Conservation (phyloP, 2,888 invertebrate species). For the Unio pictorum region DNA sequence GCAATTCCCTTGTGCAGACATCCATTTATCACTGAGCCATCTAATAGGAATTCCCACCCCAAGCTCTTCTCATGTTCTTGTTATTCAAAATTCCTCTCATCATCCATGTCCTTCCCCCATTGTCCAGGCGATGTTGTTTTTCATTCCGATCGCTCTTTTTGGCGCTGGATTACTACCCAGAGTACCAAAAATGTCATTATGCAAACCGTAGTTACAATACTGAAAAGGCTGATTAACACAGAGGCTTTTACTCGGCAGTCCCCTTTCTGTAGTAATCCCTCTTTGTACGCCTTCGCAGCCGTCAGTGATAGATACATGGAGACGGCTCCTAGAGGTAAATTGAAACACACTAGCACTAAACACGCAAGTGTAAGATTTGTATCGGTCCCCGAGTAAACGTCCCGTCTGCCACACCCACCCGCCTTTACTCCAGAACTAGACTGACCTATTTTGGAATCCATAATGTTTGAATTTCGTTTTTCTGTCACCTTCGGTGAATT, state of each 20-base stretch:
- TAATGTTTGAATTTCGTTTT: too few relatives aligned
- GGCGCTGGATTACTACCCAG: slow-evolving; percentile 29
- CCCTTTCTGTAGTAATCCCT: slow-evolving; percentile 34
- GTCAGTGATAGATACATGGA: slow-evolving; percentile 46
- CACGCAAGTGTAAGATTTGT: slow-evolving; percentile 47
- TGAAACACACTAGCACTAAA: slow-evolving; percentile 48
- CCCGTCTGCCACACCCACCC: too few relatives aligned
- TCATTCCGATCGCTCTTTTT: slow-evolving; percentile 9
- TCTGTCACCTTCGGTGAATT: too few relatives aligned
- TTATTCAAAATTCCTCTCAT: too few relatives aligned
- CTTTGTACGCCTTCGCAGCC: slow-evolving; percentile 42
- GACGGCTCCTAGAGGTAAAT: slow-evolving; percentile 39
- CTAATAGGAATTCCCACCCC: too few relatives aligned
- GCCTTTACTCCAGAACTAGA: too few relatives aligned
- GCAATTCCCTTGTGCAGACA: too few relatives aligned
- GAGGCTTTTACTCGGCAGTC: slow-evolving; percentile 36
- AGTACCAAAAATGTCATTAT: slow-evolving; percentile 43
- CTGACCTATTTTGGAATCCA: too few relatives aligned
- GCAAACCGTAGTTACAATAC: slow-evolving; percentile 45
- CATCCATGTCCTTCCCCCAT: too few relatives aligned
- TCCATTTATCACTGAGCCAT: too few relatives aligned
- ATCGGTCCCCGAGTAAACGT: slow-evolving; percentile 20
- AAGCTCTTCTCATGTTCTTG: too few relatives aligned
- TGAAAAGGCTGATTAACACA: slow-evolving; percentile 39
- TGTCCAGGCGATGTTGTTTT: too few relatives aligned